phyloP scores from a whole-genome alignment of 92 coral and sea anemone genomes.

The Porites evermanni region DNA sequence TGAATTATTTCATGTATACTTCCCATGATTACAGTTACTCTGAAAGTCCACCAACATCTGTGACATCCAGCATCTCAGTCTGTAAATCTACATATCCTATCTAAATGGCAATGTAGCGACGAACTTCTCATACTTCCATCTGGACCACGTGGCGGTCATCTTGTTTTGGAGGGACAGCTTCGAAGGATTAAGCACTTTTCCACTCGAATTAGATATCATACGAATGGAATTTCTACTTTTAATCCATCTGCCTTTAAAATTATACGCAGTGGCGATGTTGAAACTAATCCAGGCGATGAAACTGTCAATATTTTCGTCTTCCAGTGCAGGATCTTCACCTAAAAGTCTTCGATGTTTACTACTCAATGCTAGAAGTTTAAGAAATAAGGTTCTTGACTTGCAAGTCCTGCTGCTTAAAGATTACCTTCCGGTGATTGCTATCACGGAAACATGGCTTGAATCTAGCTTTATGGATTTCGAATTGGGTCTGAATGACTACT shows the following conservation, averaged over 20 bases:
- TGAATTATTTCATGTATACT: no score
- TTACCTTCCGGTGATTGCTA: conserved; percentile 24
- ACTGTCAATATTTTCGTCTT: no score
- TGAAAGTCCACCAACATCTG: not conserved
- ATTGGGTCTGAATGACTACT: conserved; percentile 48
- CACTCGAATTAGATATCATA: not conserved
- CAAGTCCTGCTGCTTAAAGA: not conserved
- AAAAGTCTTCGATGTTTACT: no score
- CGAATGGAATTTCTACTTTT: conserved; percentile 36
- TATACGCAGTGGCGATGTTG: conserved; percentile 32
- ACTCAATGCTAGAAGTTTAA: no score
- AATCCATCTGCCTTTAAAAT: conserved; percentile 28
- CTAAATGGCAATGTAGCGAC: no score
- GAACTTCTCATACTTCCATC: no score
- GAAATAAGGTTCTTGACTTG: no score
- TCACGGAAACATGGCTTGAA: conserved; percentile 10
- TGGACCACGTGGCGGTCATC: no score
- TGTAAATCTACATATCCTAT: no score
- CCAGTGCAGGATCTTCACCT: no score
- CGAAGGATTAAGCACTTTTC: no score
- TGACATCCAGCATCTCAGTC: conserved; percentile 1
- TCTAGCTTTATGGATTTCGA: conserved; percentile 35
- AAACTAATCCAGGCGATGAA: not conserved
- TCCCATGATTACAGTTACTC: not conserved
- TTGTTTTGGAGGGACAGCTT: no score